Evolutionary conservation across 2,888 invertebrate genomes (phyloP).

Genomic region (Rhopalosiphum nymphaeae): DNA sequence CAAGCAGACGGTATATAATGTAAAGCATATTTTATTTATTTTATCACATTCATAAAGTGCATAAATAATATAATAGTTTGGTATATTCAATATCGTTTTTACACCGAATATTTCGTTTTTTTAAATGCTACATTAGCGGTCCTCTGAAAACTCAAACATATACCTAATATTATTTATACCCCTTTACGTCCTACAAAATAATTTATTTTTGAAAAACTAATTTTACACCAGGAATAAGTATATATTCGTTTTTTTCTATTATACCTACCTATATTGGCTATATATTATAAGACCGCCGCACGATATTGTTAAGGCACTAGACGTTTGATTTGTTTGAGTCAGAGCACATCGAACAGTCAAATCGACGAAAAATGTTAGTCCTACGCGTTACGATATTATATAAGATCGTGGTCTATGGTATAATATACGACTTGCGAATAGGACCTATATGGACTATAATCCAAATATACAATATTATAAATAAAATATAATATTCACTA

Average conservation of each 20-base stretch:
- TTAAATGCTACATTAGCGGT: not conserved
- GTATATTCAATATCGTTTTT: too few relatives aligned
- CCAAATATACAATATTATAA: not conserved
- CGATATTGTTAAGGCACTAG: not conserved
- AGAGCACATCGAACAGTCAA: not conserved
- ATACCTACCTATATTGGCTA: not conserved
- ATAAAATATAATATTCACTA: not conserved
- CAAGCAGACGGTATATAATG: not conserved
- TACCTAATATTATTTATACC: not conserved
- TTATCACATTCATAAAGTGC: too few relatives aligned
- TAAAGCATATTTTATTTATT: too few relatives aligned
- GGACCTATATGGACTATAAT: not conserved
- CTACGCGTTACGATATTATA: too few relatives aligned
- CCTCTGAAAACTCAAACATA: not conserved
- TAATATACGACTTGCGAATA: too few relatives aligned
- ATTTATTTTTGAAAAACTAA: not conserved
- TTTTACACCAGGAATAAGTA: not conserved
- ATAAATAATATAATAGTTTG: too few relatives aligned
- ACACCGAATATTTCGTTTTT: not conserved
- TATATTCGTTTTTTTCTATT: not conserved
- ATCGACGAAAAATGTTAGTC: not conserved
- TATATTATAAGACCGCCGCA: not conserved
- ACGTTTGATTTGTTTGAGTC: not conserved
- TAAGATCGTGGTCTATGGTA: too few relatives aligned
- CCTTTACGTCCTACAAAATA: not conserved